Base-by-base conservation (phyloP, 2,888 invertebrate genomes). In the Luffia ferchaultella region DNA sequence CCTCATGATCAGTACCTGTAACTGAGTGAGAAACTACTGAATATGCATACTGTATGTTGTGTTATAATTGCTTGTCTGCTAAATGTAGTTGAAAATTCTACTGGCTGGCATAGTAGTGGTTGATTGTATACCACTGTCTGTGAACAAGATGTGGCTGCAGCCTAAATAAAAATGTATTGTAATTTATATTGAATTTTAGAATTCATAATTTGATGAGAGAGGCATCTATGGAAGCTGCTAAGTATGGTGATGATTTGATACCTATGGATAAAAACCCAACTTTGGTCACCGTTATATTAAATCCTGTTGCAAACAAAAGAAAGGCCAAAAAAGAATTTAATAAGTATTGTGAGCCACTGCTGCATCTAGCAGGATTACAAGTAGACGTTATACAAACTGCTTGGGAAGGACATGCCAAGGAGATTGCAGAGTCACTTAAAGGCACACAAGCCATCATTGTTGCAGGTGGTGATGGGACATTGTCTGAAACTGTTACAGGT, bases 381-480 rank as follows among this genome's bases (percentile, higher is more conserved):
- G 88, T 58, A 2, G 89, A 89, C 51, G 70, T 92, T 20, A 70
- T 95, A 18, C 89, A 93, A 73, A 97, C 97, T 0, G 92, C 95
- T 62, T 89, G 92, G 42, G 93, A 95, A 65, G 95, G 95, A 0
- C 93, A 96, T 74, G 96, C 96, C 0, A 91, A 93, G 63, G 88
- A 89, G 54, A 85, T 94, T 56, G 89, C 95, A 53, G 90, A 92
- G 61, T 88, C 89, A 52, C 79, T 97, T 58, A 87, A 87, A 42
- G 88, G 89, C 5, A 92, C 93, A 0, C 94, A 96, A 78, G 93
- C 93, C 41, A 89, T 98, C 52, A 86, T 97, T 48, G 90, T 97
- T 1, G 98, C 96, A 48, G 98, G 98, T 2, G 98, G 98, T 1
- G 96, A 97, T 86, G 98, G 97, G 1, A 96, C 97, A 0, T 68